Evolutionary conservation across 2,113 vertebrate genomes (phyloP), one percentile per base, ranked within the genome.

Genomic region (Phrynosoma blainvillii): DNA sequence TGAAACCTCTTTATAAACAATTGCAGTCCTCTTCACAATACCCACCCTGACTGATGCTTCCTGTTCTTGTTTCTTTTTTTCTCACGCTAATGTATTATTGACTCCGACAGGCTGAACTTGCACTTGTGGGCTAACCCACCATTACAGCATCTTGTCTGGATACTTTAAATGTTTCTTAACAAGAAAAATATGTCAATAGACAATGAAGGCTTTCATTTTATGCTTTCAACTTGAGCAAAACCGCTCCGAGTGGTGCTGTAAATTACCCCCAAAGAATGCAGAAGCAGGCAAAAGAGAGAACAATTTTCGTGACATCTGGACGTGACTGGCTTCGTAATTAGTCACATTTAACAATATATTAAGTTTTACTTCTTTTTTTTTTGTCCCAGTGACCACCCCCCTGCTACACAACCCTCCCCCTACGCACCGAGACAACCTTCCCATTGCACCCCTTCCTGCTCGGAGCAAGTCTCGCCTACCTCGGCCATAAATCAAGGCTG

Each of bases 121-220:
- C 93, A 92, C 93, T 94, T 92, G 92, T 93, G 92, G 87, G 87
- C 93, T 88, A 96, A 95, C 94, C 93, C 95, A 84, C 32, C 32
- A 97, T 98, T 97, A 97, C 95, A 96, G 93, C 94, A 92, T 95
- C 96, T 97, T 91, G 90, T 87, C 96, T 96, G 97, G 92, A 86
- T 96, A 82, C 80, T 83, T 83, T 88, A 88, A 88, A 88, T 84
- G 81, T 97, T 96, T 93, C 97, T 98, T 97, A 95, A 94, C 81
- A 84, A 88, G 87, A 84, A 84, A 88, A 84, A 88, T 78, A 84
- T 84, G 87, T 88, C 87, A 84, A 88, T 83, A 88, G 81, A 84
- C 97, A 98, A 97, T 97, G 95, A 97, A 97, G 97, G 95, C 93
- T 95, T 97, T 97, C 96, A 94, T 93, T 96, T 95, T 95, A 91